Conservation (phyloP, 37 sponge, comb jelly and placozoan genomes). For the Aplysina aerophoba region DNA sequence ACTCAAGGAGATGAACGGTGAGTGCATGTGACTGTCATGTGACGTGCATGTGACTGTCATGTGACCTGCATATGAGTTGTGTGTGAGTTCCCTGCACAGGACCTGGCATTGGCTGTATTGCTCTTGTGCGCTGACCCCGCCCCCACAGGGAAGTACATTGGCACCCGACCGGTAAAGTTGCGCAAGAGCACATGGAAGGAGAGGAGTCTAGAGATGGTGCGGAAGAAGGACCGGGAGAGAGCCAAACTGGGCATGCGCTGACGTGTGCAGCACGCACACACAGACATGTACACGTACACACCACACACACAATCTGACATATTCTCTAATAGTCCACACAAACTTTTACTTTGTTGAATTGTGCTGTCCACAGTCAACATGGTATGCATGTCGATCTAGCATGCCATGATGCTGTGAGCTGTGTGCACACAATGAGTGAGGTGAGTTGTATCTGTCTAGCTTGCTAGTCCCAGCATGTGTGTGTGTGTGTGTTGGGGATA, state of each 20-base stretch:
- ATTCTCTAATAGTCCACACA: too few relatives aligned
- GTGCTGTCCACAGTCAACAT: too few relatives aligned
- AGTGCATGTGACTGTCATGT: too few relatives aligned
- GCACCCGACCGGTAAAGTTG: slow-evolving; percentile 90
- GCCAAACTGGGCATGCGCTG: slow-evolving; percentile 83
- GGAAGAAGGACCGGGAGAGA: slow-evolving; percentile 89
- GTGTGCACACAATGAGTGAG: not conserved
- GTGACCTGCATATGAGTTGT: not conserved
- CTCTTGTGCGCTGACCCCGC: not conserved
- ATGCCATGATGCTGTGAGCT: not conserved
- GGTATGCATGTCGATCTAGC: too few relatives aligned
- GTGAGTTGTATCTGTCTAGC: not conserved
- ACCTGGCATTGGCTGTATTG: too few relatives aligned
- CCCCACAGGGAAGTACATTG: slow-evolving; percentile 88
- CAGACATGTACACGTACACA: too few relatives aligned
- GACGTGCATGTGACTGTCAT: too few relatives aligned
- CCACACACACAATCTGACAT: too few relatives aligned
- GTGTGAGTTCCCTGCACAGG: too few relatives aligned
- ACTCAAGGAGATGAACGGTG: slow-evolving; percentile 96
- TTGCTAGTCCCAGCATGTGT: too few relatives aligned
- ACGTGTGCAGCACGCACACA: not conserved
- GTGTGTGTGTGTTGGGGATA: slow-evolving; percentile 20
- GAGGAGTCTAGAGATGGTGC: slow-evolving; percentile 68
- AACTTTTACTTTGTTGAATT: too few relatives aligned
- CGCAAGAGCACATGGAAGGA: slow-evolving; percentile 97